Conservation (phyloP, 2,113 vertebrate species). For the Notarius quadriscutis region DNA sequence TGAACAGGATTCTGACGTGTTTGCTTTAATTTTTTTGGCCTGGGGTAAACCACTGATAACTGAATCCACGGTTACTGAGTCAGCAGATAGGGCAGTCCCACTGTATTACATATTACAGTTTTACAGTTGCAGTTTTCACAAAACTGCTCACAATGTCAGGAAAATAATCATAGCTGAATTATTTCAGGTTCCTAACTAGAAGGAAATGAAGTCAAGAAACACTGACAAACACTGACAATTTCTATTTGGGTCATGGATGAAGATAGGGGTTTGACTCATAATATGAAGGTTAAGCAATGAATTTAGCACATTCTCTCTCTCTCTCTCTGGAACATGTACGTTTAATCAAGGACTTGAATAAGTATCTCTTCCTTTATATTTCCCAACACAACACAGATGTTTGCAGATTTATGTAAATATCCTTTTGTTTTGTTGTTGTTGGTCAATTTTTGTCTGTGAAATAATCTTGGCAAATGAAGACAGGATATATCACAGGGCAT, state of each 20-base stretch:
- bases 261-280: not conserved
- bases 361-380: not conserved
- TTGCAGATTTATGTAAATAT: constrained; percentile 17
- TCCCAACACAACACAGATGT: constrained; percentile 1
- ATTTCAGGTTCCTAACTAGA: not conserved
- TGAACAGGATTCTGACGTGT: no score
- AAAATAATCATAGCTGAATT: not conserved
- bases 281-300: constrained; percentile 33
- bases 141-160: not conserved
- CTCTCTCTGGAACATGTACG: not conserved
- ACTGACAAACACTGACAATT: not conserved
- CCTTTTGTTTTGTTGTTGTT: not conserved
- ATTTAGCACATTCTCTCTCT: not conserved
- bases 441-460: not conserved
- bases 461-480: constrained; percentile 22
- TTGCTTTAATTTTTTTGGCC: no score
- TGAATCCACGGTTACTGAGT: no score
- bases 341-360: not conserved
- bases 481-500: constrained; percentile 27
- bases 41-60: no score
- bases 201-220: not conserved
- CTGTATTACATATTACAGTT: not conserved
- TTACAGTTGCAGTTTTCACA: not conserved
- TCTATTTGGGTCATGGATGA: constrained; percentile 15
- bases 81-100: no score